Percentiles rank a stretch among this genome's conserved stretches.
phyloP scores from a whole-genome alignment of 2,113 vertebrate genomes.

The Lota lota region DNA sequence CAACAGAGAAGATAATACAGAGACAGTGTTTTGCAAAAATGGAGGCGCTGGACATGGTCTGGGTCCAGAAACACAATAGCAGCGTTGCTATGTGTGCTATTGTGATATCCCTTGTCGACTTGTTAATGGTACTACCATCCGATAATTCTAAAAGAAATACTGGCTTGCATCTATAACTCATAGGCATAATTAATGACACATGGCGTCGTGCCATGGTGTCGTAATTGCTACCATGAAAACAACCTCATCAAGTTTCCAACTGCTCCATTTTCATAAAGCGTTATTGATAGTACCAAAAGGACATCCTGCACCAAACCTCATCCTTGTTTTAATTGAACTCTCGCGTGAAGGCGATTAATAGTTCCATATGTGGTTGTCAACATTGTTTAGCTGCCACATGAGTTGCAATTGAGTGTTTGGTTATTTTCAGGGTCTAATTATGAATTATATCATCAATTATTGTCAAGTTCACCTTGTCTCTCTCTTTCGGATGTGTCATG shows the following conservation, averaged over 20 bases:
- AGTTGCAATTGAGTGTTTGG: slow-evolving; percentile 30
- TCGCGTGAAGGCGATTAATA: slow-evolving; percentile 44
- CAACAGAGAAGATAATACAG: too few relatives aligned
- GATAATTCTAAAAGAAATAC: too few relatives aligned
- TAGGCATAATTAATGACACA: too few relatives aligned
- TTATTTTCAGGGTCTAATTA: slow-evolving; percentile 51
- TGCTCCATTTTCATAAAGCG: neutral
- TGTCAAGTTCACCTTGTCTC: slow-evolving; percentile 57
- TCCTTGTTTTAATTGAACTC: slow-evolving; percentile 34
- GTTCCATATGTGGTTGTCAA: slow-evolving; percentile 52
- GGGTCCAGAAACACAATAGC: neutral
- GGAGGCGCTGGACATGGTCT: neutral
- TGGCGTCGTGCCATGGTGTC: too few relatives aligned
- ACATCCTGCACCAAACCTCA: slow-evolving; percentile 26
- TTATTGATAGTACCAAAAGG: slow-evolving; percentile 10
- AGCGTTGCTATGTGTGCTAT: too few relatives aligned
- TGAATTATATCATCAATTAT: slow-evolving; percentile 57
- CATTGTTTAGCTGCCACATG: slow-evolving; percentile 46
- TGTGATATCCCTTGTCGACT: too few relatives aligned
- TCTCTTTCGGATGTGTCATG: slow-evolving; percentile 49
- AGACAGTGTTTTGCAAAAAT: neutral
- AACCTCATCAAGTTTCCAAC: slow-evolving; percentile 6
- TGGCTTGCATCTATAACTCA: too few relatives aligned
- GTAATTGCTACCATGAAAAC: neutral
- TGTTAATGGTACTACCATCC: too few relatives aligned